Evolutionary conservation across 2,888 invertebrate species (phyloP).

Genomic region (Leucania comma): DNA sequence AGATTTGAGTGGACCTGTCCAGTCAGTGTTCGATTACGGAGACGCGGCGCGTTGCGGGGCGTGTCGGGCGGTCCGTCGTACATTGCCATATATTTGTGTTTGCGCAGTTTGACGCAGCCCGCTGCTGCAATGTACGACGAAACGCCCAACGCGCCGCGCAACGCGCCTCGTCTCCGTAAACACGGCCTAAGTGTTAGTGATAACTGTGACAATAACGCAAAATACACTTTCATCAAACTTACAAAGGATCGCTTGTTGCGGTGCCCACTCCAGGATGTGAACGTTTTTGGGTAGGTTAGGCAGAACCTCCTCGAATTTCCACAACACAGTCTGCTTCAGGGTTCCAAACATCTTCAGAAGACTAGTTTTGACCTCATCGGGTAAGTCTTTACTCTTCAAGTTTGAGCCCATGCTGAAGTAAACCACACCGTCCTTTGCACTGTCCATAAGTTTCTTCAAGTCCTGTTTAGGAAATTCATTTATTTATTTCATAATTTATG

Average conservation of each 20-base stretch:
- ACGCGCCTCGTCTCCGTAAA: too few species aligned
- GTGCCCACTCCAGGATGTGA: conserved; percentile 82
- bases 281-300: conserved; percentile 82
- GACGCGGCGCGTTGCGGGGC: too few species aligned
- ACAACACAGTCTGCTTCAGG: conserved; percentile 86
- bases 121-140: too few species aligned
- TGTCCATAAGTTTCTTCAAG: conserved; percentile 81
- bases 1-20: too few species aligned
- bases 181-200: too few species aligned
- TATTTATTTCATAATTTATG: too few species aligned
- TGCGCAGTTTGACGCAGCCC: too few species aligned
- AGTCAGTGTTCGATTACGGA: too few species aligned
- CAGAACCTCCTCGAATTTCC: conserved; percentile 84
- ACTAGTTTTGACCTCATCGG: conserved; percentile 71
- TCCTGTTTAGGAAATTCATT: conserved; percentile 68
- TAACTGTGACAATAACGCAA: not conserved
- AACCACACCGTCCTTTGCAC: conserved; percentile 83
- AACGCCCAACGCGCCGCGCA: too few species aligned
- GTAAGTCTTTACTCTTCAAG: conserved; percentile 77
- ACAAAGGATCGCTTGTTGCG: conserved; percentile 72
- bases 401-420: conserved; percentile 89
- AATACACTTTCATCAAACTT: conserved; percentile 11
- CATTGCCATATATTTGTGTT: too few species aligned
- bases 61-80: too few species aligned
- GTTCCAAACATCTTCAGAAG: conserved; percentile 80